Base-by-base conservation (phyloP, 30 jellyfish, hydroid and myxozoan genomes). In the Hydractinia symbiolongicarpus region DNA sequence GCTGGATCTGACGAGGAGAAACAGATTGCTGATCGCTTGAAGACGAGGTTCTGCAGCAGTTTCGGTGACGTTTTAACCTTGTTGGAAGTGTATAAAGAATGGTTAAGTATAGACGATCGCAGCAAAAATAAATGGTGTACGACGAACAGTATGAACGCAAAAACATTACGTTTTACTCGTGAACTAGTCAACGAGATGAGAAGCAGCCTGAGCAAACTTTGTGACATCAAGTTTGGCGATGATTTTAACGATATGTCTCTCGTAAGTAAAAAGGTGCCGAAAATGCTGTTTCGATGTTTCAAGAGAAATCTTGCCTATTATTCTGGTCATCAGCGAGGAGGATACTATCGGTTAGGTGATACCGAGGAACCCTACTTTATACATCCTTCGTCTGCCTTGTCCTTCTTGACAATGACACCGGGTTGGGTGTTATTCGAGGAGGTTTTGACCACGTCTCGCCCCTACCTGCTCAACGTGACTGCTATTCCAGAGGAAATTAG, bases 361-460 rank as follows among this genome's bases (percentile, higher is more conserved):
- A 44, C 16, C n/a, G 60, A 40, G 50, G 88, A 84, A 40, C 83
- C 56, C 14, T 76, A 69, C 54, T 60, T 66, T 71, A 53, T 84
- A 20, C 94, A 84, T 68, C 94, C 94, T 6, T 84, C 94, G 9
- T 77, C 94, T 7, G 94, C 82, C 10, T 55, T 77, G 20, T 20
- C 87, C 57, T 21, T 72, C 61, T 79, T 84, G 64, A 84, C 72
- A 9, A 66, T 77, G 79, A 60, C 66, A 53, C 94, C 94, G 57
- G 72, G 77, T 21, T 84, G 83, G 61, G 80, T 84, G 7, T 75
- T 84, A 8, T 84, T 84, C 50, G 83, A 77, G 71, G 94, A 84
- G 62, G 83, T 78, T 50, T 84, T 84, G 61, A 78, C 69, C 51
- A 77, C 94, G 4, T 17, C 82, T 52, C 70, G 78, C 14, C 76